Evolutionary conservation across 2,888 invertebrate genomes (phyloP), one percentile per base, ranked within the genome.

Genomic region (Bugula neritina): DNA sequence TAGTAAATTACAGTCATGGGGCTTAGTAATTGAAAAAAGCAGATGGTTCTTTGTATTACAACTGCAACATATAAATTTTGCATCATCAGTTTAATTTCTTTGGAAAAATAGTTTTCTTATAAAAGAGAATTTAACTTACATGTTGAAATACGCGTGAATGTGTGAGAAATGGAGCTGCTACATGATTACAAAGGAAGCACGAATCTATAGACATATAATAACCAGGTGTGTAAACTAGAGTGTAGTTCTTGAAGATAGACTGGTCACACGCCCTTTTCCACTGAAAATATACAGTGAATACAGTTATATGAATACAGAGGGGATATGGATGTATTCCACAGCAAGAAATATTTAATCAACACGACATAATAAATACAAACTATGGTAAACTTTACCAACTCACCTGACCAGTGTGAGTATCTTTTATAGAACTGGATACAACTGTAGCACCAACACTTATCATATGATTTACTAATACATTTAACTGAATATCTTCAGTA

Each of bases 391-490:
- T n/a, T n/a, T n/a, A n/a, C n/a, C n/a, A 43, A 43, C 43, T 43
- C 43, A 63, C 63, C 31, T 31, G 63, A 10, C 63, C 63, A 25
- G 63, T 63, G 27, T 27, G 63, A 29, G 31, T 3, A 31, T 31
- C 31, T 34, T 63, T 63, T 13, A 13, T 31, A 29, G 63, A 21
- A 63, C 63, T 63, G 29, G 63, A 63, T 63, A 63, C 63, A 13
- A 27, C 63, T 34, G 27, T n/a, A 13, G 63, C 63, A 25, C 21
- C 31, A 13, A 27, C 27, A 17, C 5, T 63, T 25, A 17, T 63
- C 31, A 63, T 13, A 5, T 21, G 17, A 63, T 31, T 27, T 31
- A 34, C 63, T 34, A 63, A 34, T 31, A 31, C 10, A 21, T 63
- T 27, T 31, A 63, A 31, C 31, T 31, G 21, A 25, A 27, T 31